These are phyloP conservation scores for Brotula barbata DNA, from an alignment of 2,797 vertebrate genomes.

Conservation along the genomic window DNA sequence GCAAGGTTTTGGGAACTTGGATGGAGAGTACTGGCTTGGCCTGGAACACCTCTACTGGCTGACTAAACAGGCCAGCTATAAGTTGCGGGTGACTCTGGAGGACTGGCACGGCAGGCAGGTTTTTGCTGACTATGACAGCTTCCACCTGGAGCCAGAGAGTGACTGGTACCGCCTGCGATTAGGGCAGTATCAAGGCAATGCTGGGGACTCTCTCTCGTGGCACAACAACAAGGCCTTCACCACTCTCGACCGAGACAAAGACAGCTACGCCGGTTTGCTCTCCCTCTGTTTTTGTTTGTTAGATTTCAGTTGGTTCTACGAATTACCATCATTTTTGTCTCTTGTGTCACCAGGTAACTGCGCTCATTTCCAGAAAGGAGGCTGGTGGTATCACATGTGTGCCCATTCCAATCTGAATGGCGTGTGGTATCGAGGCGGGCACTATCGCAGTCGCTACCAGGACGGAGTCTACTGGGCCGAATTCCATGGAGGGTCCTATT, in stretches of 20 bases:
- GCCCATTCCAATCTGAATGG: slow-evolving; percentile 93
- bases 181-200: slow-evolving; percentile 85
- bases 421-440: slow-evolving; percentile 89
- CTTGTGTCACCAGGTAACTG: slow-evolving; percentile 83
- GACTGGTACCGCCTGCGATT: slow-evolving; percentile 89
- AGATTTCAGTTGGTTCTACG: background rate
- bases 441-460: slow-evolving; percentile 90
- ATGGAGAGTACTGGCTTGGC: slow-evolving; percentile 92
- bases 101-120: slow-evolving; percentile 88
- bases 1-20: slow-evolving; percentile 90
- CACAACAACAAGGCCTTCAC: slow-evolving; percentile 92
- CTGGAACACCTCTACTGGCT: slow-evolving; percentile 88
- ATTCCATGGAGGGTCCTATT: slow-evolving; percentile 90
- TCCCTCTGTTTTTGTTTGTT: background rate
- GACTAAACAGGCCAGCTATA: slow-evolving; percentile 82
- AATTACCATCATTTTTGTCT: background rate
- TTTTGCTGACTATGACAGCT: slow-evolving; percentile 86
- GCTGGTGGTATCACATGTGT: slow-evolving; percentile 95
- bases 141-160: slow-evolving; percentile 84
- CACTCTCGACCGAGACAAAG: slow-evolving; percentile 88
- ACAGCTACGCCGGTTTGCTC: slow-evolving; percentile 83
- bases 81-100: slow-evolving; percentile 84
- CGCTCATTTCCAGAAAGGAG: slow-evolving; percentile 91
- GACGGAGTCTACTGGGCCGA: slow-evolving; percentile 93
- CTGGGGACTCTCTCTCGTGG: slow-evolving; percentile 92